Percentiles rank a stretch among this genome's conserved stretches.
Conservation (phyloP, 2,797 vertebrate species). For the Lagocephalus sceleratus region DNA sequence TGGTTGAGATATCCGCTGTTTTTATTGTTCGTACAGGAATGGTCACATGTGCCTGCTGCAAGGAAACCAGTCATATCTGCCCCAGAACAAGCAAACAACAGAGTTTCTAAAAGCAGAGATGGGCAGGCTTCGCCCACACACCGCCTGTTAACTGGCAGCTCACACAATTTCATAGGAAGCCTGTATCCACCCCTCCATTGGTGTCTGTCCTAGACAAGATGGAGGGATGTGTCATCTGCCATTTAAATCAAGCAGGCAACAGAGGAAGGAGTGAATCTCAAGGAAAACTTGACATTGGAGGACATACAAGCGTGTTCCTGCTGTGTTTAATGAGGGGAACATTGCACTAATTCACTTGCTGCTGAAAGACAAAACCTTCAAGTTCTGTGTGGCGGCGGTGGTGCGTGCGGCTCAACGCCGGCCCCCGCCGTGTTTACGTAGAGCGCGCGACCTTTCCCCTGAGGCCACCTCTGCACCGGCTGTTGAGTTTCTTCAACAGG, state of each 20-base stretch:
- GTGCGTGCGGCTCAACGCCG: conserved; percentile 24
- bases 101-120: conserved; percentile 75
- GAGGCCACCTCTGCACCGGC: conserved; percentile 28
- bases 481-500: conserved; percentile 54
- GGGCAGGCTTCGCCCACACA: conserved; percentile 71
- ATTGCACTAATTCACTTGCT: too few species aligned
- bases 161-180: conserved; percentile 55
- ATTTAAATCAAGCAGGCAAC: conserved; percentile 58
- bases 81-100: conserved; percentile 68
- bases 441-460: conserved; percentile 34
- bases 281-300: conserved; percentile 48
- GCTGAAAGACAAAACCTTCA: conserved; percentile 1
- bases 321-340: too few species aligned
- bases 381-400: conserved; percentile 28
- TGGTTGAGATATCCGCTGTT: conserved; percentile 70
- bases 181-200: conserved; percentile 55
- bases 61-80: conserved; percentile 74
- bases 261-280: conserved; percentile 54
- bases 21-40: conserved; percentile 66
- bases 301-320: conserved; percentile 26
- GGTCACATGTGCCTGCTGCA: conserved; percentile 65
- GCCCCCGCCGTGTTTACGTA: conserved; percentile 28
- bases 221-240: conserved; percentile 57
- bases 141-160: conserved; percentile 72
- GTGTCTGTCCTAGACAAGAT: conserved; percentile 48